A percentile compares a stretch with the other conserved stretches of the same genome.
Evolutionary conservation across 2,888 invertebrate genomes (phyloP).

Genomic region (Cactoblastis cactorum): DNA sequence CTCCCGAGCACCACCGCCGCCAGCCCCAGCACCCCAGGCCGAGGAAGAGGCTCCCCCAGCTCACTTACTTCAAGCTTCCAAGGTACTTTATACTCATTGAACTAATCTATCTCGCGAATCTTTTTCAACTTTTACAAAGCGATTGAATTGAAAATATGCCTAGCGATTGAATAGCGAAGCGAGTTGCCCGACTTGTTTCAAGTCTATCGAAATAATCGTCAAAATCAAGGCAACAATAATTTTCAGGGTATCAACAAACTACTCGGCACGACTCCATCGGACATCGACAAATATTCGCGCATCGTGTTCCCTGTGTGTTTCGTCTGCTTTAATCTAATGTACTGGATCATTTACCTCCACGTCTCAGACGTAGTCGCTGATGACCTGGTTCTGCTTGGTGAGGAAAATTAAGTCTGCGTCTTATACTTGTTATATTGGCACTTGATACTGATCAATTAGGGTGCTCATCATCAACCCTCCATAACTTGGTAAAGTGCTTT

Average conservation of each 20-base stretch:
- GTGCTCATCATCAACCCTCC: constrained; percentile 32
- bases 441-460: constrained; percentile 25
- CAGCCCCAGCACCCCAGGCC: constrained; percentile 43
- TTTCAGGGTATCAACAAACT: constrained; percentile 91
- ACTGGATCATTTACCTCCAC: constrained; percentile 97
- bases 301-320: constrained; percentile 99
- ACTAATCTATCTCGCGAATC: neutral
- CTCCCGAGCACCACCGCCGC: constrained; percentile 70
- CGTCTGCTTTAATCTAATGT: constrained; percentile 98
- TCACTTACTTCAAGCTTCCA: constrained; percentile 77
- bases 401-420: constrained; percentile 45
- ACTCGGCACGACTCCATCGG: constrained; percentile 95
- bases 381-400: constrained; percentile 90
- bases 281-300: constrained; percentile 99
- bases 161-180: constrained; percentile 18
- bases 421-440: constrained; percentile 18
- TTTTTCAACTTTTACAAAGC: constrained; percentile 12
- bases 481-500: constrained; percentile 27
- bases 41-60: constrained; percentile 80
- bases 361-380: constrained; percentile 97
- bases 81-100: constrained; percentile 34
- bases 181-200: neutral
- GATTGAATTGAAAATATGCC: constrained; percentile 15
- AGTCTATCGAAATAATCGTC: constrained; percentile 25
- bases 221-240: constrained; percentile 36